These are phyloP conservation scores for Myotis yumanensis DNA, from an alignment of 2,113 vertebrate species.

Conservation along the genomic window DNA sequence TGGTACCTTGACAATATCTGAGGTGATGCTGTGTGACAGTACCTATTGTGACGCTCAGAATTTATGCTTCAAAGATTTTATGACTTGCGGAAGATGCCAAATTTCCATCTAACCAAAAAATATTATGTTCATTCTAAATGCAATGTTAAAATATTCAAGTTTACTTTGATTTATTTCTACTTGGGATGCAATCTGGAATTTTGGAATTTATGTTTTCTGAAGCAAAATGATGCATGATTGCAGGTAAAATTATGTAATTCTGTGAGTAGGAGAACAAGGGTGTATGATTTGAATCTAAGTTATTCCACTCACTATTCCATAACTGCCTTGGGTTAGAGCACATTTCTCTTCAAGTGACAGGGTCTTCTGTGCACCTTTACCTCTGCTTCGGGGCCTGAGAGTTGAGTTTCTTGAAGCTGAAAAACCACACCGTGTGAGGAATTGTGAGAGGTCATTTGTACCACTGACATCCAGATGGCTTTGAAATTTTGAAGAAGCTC, in stretches of 20 bases:
- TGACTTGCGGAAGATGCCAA: constrained; percentile 72
- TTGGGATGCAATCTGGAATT: constrained; percentile 51
- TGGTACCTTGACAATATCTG: constrained; percentile 72
- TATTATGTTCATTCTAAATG: constrained; percentile 43
- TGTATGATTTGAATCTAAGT: neutral
- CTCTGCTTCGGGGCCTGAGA: neutral
- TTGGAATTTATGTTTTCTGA: constrained; percentile 51
- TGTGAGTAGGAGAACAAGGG: neutral
- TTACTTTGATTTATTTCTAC: constrained; percentile 51
- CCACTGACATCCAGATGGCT: constrained; percentile 75
- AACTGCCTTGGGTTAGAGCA: neutral
- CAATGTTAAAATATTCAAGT: constrained; percentile 61
- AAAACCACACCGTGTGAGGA: constrained; percentile 33
- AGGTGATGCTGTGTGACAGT: constrained; percentile 77
- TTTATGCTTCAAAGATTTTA: constrained; percentile 78
- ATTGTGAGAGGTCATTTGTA: constrained; percentile 64
- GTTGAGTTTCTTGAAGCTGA: constrained; percentile 7
- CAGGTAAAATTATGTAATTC: constrained; percentile 44
- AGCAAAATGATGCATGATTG: constrained; percentile 20
- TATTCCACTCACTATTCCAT: neutral
- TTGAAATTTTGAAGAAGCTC: constrained; percentile 73
- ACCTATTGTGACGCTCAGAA: constrained; percentile 73
- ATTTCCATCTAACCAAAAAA: constrained; percentile 68
- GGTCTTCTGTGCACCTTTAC: neutral
- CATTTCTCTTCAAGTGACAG: neutral